phyloP scores from a whole-genome alignment of 2,113 vertebrate genomes.

The Amazona guildingii region DNA sequence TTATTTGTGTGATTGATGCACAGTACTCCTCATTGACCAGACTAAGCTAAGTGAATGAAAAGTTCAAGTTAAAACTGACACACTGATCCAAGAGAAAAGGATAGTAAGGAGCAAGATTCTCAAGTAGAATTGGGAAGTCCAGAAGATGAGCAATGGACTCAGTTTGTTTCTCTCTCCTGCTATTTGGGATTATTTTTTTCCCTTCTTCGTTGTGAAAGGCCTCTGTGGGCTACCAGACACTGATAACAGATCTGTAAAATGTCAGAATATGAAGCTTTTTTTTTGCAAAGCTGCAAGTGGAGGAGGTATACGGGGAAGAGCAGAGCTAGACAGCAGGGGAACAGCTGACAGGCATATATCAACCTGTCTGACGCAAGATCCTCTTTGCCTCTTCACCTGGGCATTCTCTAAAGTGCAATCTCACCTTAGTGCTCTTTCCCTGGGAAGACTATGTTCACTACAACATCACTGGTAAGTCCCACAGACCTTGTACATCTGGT shows the following conservation, averaged over 20 bases:
- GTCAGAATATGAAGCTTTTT: not conserved
- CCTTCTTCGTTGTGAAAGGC: not conserved
- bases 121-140: not conserved
- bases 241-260: not conserved
- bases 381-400: not conserved
- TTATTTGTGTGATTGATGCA: not conserved
- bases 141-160: not conserved
- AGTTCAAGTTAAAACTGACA: not conserved
- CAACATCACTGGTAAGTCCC: not conserved
- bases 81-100: not conserved
- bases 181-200: not conserved
- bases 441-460: not conserved
- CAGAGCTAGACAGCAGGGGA: not conserved
- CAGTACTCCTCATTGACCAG: not conserved
- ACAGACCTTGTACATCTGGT: not conserved
- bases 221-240: not conserved
- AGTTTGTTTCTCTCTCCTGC: not conserved
- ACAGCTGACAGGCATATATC: not conserved
- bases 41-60: not conserved
- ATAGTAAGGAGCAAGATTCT: not conserved
- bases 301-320: not conserved
- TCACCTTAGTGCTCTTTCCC: not conserved
- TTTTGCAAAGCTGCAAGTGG: not conserved
- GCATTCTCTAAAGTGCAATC: not conserved
- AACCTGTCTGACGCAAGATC: not conserved